Evolutionary conservation across 2,888 invertebrate genomes (phyloP).

Genomic region (Drosophila rellima): DNA sequence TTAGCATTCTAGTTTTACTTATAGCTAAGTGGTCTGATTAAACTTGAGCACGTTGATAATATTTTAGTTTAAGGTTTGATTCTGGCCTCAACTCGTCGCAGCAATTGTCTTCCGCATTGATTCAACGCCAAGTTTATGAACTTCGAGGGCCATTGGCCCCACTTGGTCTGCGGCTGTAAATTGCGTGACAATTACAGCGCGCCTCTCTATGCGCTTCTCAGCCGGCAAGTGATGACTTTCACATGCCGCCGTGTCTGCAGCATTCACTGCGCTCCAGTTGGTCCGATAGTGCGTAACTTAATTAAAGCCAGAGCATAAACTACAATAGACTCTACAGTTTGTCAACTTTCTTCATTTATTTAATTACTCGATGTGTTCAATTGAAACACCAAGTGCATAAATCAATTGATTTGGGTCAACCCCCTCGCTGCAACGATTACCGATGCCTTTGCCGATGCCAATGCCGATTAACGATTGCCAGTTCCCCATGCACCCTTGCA

Average conservation of each 20-base stretch:
- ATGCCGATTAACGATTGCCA: constrained; percentile 20
- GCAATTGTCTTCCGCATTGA: constrained; percentile 45
- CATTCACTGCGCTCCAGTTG: constrained; percentile 32
- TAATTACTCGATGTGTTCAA: constrained; percentile 76
- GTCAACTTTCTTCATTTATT: constrained; percentile 72
- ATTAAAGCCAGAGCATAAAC: constrained; percentile 53
- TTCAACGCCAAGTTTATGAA: not conserved
- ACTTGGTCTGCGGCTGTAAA: constrained; percentile 23
- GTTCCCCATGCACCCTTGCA: constrained; percentile 29
- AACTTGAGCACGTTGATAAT: too few relatives aligned
- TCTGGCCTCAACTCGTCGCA: not conserved
- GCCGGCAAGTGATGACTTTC: constrained; percentile 11
- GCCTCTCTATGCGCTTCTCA: constrained; percentile 38
- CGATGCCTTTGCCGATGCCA: constrained; percentile 29
- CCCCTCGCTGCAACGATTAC: constrained; percentile 10
- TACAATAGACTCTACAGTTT: constrained; percentile 31
- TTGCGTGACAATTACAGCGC: constrained; percentile 49
- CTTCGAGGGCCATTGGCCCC: constrained; percentile 42
- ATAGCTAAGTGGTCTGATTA: too few relatives aligned
- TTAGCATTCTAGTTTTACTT: too few relatives aligned
- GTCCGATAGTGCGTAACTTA: constrained; percentile 61
- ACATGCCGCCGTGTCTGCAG: constrained; percentile 59
- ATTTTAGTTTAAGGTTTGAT: constrained; percentile 15
- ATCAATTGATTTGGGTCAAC: constrained; percentile 74
- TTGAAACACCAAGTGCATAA: constrained; percentile 68